Base-by-base conservation (phyloP, 1,140 invertebrate genomes). In the Ectropis grisescens region DNA sequence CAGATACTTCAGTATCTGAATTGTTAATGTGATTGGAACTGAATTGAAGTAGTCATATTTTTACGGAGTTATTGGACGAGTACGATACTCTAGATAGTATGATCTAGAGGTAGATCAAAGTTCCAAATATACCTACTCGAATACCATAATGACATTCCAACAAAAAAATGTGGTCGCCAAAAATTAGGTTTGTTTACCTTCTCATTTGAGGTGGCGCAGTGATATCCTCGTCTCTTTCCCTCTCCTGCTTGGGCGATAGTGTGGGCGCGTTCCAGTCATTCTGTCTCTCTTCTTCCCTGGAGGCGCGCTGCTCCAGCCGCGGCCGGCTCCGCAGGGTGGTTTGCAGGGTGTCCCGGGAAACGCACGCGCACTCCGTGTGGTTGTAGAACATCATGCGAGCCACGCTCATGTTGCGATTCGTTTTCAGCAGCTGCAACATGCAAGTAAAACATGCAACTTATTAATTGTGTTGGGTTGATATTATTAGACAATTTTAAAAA, bases 291-390 rank as follows among this genome's bases (percentile, higher is more conserved):
- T 41, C 29, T 22, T 9, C 27, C 13, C 7, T 6, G 24, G 14
- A 48, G 41, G 13, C 19, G 26, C n/a, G 14, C 13, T 11, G 22
- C 11, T 27, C n/a, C 6, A 26, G 4, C 24, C 4, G 3, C 2
- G 24, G 6, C 24, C 10, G 2, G 4, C 4, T 10, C 4, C 4
- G 4, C 2, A 56, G 37, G 1, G 54, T 61, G 24, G 39, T 59
- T 27, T 64, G 67, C 41, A 44, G 44, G 22, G 36, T 81, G 41
- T 68, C 48, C 40, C 80, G 82, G 19, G 85, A 82, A 11, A 82
- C 71, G 58, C 91, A 93, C 16, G 86, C 87, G 62, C 91, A 93
- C 43, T 89, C 85, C 0, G 91, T 92, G 72, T 93, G 90, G 64
- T 92, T 93, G 72, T 86, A 87, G 68, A 93, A 92, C 8, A 85